Base-by-base conservation (phyloP, 1,140 invertebrate genomes). In the Tigriopus japonicus region DNA sequence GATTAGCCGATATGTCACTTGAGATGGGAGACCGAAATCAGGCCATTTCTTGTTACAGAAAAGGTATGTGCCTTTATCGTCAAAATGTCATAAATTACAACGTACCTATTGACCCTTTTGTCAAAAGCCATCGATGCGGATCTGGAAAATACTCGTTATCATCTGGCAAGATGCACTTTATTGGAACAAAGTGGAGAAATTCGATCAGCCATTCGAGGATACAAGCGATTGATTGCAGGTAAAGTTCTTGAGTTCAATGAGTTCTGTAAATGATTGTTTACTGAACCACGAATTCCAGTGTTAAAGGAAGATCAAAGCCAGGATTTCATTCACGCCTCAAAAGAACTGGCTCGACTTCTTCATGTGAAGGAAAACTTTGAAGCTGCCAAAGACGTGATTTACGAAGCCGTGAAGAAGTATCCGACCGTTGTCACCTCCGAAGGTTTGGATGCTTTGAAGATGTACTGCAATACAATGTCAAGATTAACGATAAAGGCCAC, bases 1-100 rank as follows among this genome's bases (percentile, higher is more conserved):
- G 82, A 63, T 73, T 96, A 15, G 91, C 87, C 2, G 81, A 83
- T 63, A 73, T 87, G 63, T 84, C 82, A 17, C 68, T 85, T 14
- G 80, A 89, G 66, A 75, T 79, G 62, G 80, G 79, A 14, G 80
- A 92, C 68, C 68, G 80, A 14, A 79, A 79, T 62, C 84, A 89
- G 72, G 56, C 56, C n/a, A 17, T 17, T n/a, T 58, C 40, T 41
- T 94, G 87, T 71, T 90, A 85, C 66, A 80, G 62, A 41, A 41
- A 58, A 41, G 23, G 21, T 35, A n/a, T n/a, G n/a, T n/a, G n/a
- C n/a, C n/a, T n/a, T n/a, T n/a, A n/a, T n/a, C n/a, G n/a, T n/a
- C n/a, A n/a, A n/a, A n/a, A n/a, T n/a, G n/a, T n/a, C n/a, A n/a
- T n/a, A n/a, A n/a, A n/a, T n/a, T n/a, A n/a, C n/a, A n/a, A n/a